Evolutionary conservation across 2,797 vertebrate species (phyloP).

Genomic region (Tenualosa ilisha): DNA sequence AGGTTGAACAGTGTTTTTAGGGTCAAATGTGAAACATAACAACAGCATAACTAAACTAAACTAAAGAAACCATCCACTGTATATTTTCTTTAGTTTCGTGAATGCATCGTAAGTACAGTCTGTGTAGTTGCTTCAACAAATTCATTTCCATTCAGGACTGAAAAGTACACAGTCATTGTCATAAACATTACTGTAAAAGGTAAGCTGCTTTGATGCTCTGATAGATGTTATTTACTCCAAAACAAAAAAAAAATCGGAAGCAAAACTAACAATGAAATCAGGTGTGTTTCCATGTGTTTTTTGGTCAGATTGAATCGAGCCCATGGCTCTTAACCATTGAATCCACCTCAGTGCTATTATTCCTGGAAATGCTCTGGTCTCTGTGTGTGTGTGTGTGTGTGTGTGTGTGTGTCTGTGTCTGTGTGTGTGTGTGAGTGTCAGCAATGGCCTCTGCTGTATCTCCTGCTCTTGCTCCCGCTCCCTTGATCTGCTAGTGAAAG

Average conservation of each 20-base stretch:
- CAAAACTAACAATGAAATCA: background rate
- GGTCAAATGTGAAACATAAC: background rate
- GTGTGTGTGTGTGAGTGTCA: too few species aligned
- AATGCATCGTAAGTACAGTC: too few species aligned
- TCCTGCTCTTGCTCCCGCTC: background rate
- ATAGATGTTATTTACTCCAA: too few species aligned
- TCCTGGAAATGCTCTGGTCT: background rate
- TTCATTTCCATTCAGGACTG: background rate
- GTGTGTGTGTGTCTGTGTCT: background rate
- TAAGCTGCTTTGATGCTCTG: background rate
- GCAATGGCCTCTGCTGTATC: too few species aligned
- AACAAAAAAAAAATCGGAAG: background rate
- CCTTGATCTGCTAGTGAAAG: constrained; percentile 11
- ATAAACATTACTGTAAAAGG: background rate
- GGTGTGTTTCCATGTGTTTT: background rate
- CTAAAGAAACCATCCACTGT: background rate
- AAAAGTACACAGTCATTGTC: background rate
- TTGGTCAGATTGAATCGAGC: background rate
- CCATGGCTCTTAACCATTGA: background rate
- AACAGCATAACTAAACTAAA: background rate
- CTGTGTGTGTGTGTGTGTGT: too few species aligned
- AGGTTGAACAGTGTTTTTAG: background rate
- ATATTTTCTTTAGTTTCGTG: too few species aligned
- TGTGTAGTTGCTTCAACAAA: background rate
- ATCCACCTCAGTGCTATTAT: background rate